Base-by-base conservation (phyloP, 2,888 invertebrate species). In the Conops quadrifasciatus region DNA sequence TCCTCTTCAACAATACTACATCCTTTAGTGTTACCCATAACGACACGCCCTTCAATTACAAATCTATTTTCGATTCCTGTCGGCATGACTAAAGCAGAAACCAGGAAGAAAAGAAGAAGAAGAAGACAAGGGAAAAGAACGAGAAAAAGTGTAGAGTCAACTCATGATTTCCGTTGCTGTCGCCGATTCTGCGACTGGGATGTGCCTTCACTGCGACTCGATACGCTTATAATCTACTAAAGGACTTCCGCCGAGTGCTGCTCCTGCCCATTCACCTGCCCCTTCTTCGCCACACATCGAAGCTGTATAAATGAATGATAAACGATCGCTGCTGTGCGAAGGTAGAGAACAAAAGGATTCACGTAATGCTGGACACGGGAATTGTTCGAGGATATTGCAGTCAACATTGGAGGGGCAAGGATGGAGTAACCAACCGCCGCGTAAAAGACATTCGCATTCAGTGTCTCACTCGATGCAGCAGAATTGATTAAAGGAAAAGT, bases 1-100 rank as follows among this genome's bases (percentile, higher is more conserved):
- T 24, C 45, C 36, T 60, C 59, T 24, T 28, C 7, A 59, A n/a
- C 68, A 62, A 19, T 24, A 15, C 47, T 21, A 59, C 24, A 47
- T 68, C 28, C 65, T 45, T 47, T 51, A 21, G 71, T 73, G 71
- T 60, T 73, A 69, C 67, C 73, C 71, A 72, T 71, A 71, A 70
- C 77, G 75, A 78, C 79, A 83, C 83, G 83, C 83, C 83, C 81
- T 80, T 79, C 82, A 83, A 83, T 83, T 83, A 83, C 80, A 83
- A 83, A 83, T 83, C 83, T 79, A 81, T 82, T 77, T 75, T 74
- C 72, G 68, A 67, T 71, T 60, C 53, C 66, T 53, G 64, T 30
- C 5, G 36, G 36, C 4, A 36, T 36, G 36, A 36, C 36, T 36
- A 9, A 9, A 36, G 36, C 36, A 36, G 36, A 36, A 36, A 36